Percentiles rank a stretch among this genome's conserved stretches.
Conservation (phyloP, 2,888 invertebrate species). For the Caenorhabditis macrosperma region DNA sequence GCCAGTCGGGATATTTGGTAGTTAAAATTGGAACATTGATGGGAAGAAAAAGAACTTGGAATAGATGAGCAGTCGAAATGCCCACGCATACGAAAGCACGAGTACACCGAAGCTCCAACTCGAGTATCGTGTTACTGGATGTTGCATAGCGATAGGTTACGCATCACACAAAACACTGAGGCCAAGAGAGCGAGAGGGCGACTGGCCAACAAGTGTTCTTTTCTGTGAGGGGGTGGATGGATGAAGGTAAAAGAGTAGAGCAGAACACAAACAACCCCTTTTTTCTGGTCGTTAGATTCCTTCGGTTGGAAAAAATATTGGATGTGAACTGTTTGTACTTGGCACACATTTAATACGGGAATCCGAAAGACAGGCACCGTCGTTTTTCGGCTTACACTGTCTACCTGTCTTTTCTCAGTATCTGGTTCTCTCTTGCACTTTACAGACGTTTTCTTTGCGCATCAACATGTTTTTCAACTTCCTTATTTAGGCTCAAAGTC, state of each 20-base stretch:
- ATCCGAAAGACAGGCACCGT: too few relatives aligned
- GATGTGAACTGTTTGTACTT: background rate
- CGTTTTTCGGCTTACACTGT: too few relatives aligned
- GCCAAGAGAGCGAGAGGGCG: slow-evolving; percentile 7
- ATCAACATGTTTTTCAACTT: too few relatives aligned
- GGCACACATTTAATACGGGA: too few relatives aligned
- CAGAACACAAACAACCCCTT: slow-evolving; percentile 20
- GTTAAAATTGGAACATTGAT: background rate
- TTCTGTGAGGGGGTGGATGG: slow-evolving; percentile 48
- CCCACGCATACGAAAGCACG: background rate
- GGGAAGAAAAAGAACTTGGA: too few relatives aligned
- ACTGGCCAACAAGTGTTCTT: slow-evolving; percentile 38
- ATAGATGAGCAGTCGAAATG: too few relatives aligned
- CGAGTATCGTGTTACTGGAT: slow-evolving; percentile 35
- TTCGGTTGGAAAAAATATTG: background rate
- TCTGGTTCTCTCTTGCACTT: too few relatives aligned
- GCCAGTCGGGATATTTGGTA: background rate
- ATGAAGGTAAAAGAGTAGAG: slow-evolving; percentile 22
- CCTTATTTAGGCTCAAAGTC: too few relatives aligned
- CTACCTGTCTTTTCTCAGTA: too few relatives aligned
- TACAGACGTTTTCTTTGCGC: too few relatives aligned
- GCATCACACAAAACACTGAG: slow-evolving; percentile 18
- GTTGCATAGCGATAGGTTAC: slow-evolving; percentile 37
- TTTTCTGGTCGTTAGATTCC: background rate
- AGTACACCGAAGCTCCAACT: background rate